Base-by-base conservation (phyloP, 2,888 invertebrate species). In the Melieria picta region DNA sequence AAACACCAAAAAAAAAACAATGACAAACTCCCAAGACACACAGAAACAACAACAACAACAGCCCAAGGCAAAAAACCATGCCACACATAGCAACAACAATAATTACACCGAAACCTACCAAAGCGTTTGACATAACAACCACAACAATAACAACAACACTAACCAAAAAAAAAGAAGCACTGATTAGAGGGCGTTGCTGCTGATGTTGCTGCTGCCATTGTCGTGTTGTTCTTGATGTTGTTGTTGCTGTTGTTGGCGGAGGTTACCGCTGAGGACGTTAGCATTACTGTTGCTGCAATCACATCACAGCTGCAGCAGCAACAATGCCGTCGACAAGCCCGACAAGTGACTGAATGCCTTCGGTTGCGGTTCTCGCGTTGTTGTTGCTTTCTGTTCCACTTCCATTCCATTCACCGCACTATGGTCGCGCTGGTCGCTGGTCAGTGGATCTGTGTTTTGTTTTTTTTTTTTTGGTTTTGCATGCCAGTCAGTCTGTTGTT, bases 221-320 rank as follows among this genome's bases (percentile, higher is more conserved):
- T 57, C 10, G 42, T 65, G 13, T 13, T 61, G 16, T 42, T 61
- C 2, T 48, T 48, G 30, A 48, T 68, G 13, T 60, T 62, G 55
- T n/a, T 68, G 9, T 56, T 63, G 48, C 50, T 67, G 72, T 56
- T 76, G 76, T 68, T 77, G 77, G 83, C 81, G 81, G 83, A 82
- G 80, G 45, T 57, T 42, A 30, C 16, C 42, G 4, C 1, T 11
- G 10, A 50, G n/a, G n/a, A 50, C n/a, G 52, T 50, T 50, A n/a
- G 10, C n/a, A 50, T 50, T 50, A 3, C 52, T 50, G 82, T 81
- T 76, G 77, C 74, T 74, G 77, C 72, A 47, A 13, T 63, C 62
- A 68, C 46, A 67, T 30, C 30, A 30, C 30, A 30, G 30, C 30
- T 30, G 30, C 30, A 30, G 30, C 30, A 30, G 30, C 30, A 30